Conservation (phyloP, 2,888 invertebrate genomes). For the Torymus auratus region DNA sequence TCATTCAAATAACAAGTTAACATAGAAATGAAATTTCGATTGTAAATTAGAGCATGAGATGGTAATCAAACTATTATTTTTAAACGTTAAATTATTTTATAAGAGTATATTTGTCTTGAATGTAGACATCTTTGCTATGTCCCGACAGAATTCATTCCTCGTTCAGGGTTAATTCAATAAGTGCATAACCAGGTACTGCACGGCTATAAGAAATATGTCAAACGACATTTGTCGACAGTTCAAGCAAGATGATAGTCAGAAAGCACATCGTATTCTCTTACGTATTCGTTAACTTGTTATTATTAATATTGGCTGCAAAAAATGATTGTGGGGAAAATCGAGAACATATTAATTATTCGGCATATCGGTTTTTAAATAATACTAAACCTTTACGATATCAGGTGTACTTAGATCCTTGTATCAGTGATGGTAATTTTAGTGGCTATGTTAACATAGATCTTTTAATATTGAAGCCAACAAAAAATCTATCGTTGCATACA, state of each 20-base stretch:
- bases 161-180: conserved; percentile 58
- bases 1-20: no score
- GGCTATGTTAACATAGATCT: conserved; percentile 55
- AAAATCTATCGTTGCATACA: conserved; percentile 53
- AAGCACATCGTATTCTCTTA: conserved; percentile 21
- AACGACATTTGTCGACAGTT: conserved; percentile 47
- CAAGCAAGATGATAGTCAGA: conserved; percentile 48
- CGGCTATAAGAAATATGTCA: conserved; percentile 45
- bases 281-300: neutral
- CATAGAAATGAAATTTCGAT: no score
- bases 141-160: conserved; percentile 47
- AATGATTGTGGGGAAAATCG: conserved; percentile 29
- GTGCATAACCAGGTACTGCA: conserved; percentile 48
- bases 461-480: conserved; percentile 40
- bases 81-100: conserved; percentile 12
- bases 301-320: conserved; percentile 15
- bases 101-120: conserved; percentile 15
- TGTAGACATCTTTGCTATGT: conserved; percentile 43
- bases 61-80: no score
- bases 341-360: conserved; percentile 16
- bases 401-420: conserved; percentile 55
- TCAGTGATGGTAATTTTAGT: conserved; percentile 54
- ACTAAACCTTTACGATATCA: conserved; percentile 49
- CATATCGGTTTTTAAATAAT: conserved; percentile 23
- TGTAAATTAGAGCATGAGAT: no score